Conservation (phyloP, 2,113 vertebrate species). For the Cavia porcellus region DNA sequence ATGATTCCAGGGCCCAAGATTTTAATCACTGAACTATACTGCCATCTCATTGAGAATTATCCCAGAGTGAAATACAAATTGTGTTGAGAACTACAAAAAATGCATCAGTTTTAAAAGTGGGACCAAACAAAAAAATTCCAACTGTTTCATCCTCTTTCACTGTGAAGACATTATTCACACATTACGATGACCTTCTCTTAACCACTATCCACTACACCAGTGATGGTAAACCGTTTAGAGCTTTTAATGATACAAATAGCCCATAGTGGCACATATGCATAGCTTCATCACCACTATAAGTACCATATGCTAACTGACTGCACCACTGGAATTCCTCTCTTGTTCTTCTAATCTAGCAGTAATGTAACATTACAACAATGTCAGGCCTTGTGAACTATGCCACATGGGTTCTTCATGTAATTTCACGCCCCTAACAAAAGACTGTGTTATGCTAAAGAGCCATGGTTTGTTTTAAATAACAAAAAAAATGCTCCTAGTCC, state of each 20-base stretch:
- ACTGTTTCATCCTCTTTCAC: neutral
- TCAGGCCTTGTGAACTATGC: slow-evolving; percentile 73
- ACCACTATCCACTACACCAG: neutral
- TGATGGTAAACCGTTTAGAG: neutral
- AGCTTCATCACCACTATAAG: neutral
- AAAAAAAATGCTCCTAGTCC: slow-evolving; percentile 9
- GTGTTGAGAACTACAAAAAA: slow-evolving; percentile 29
- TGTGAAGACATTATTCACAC: neutral
- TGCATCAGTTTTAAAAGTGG: neutral
- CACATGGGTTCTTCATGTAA: slow-evolving; percentile 56
- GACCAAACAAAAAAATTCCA: neutral
- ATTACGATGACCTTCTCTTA: slow-evolving; percentile 34
- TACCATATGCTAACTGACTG: neutral
- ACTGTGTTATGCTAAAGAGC: slow-evolving; percentile 2
- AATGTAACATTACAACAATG: slow-evolving; percentile 51
- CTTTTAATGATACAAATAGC: neutral
- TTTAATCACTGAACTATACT: slow-evolving; percentile 23
- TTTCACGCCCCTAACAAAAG: neutral
- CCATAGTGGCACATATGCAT: neutral
- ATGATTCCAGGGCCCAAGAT: neutral
- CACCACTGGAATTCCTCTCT: neutral
- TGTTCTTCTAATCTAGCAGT: slow-evolving; percentile 58
- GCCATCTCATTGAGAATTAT: slow-evolving; percentile 6
- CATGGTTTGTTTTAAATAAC: slow-evolving; percentile 32
- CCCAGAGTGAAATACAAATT: neutral